phyloP scores from a whole-genome alignment of 2,888 invertebrate genomes.

The Aphodius sticticus region DNA sequence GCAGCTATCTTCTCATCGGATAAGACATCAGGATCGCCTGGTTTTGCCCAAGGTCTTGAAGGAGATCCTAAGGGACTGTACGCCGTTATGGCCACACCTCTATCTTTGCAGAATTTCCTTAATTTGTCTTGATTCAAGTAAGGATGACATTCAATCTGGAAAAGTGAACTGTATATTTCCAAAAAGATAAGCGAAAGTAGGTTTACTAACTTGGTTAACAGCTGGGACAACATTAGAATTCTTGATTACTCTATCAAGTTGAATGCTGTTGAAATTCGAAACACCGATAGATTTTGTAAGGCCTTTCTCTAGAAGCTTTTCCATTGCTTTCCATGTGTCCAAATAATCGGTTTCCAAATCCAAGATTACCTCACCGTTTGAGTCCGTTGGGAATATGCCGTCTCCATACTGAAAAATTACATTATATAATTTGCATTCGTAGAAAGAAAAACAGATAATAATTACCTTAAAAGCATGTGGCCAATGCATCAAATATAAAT shows the following conservation, averaged over 20 bases:
- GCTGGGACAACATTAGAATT: slow-evolving; percentile 67
- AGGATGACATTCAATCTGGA: slow-evolving; percentile 73
- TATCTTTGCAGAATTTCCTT: slow-evolving; percentile 70
- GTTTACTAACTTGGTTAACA: slow-evolving; percentile 64
- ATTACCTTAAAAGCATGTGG: slow-evolving; percentile 54
- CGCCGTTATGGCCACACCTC: slow-evolving; percentile 73
- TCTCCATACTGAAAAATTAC: slow-evolving; percentile 16
- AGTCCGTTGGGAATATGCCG: slow-evolving; percentile 23
- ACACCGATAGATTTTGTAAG: slow-evolving; percentile 74
- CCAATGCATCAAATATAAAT: slow-evolving; percentile 66
- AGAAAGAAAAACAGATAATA: neutral
- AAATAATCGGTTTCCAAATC: slow-evolving; percentile 68
- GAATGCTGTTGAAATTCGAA: slow-evolving; percentile 79
- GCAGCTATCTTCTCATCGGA: slow-evolving; percentile 67
- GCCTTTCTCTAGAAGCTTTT: slow-evolving; percentile 68
- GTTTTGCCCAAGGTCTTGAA: slow-evolving; percentile 74
- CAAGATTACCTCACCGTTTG: slow-evolving; percentile 28
- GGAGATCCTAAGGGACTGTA: slow-evolving; percentile 85
- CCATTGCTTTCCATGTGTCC: slow-evolving; percentile 76
- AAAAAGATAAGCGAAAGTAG: neutral
- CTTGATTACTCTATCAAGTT: slow-evolving; percentile 69
- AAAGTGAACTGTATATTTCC: slow-evolving; percentile 32
- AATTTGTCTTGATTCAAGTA: slow-evolving; percentile 73
- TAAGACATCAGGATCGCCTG: slow-evolving; percentile 67
- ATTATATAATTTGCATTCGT: neutral